Conservation (phyloP, 2,888 invertebrate species). For the Drosophila glabriapex region DNA sequence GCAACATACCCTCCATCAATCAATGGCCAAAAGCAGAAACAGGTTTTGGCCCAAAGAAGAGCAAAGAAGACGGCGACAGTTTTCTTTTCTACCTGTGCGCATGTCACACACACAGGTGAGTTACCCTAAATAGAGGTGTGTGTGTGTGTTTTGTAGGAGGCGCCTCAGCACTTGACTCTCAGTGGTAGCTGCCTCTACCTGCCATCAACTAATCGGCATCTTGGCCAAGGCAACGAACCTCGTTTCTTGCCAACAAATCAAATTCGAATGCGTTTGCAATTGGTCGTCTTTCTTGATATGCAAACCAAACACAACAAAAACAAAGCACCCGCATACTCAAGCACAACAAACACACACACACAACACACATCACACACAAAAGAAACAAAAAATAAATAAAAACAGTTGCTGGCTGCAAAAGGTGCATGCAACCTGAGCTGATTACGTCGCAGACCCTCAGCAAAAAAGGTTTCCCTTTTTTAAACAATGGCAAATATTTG, state of each 20-base stretch:
- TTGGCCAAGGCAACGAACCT: slow-evolving; percentile 29
- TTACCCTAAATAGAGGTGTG: not conserved
- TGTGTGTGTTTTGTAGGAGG: slow-evolving; percentile 54
- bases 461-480: not conserved
- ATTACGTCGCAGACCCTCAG: slow-evolving; percentile 18
- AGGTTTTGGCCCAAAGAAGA: slow-evolving; percentile 25
- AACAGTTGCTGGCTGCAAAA: slow-evolving; percentile 2
- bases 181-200: slow-evolving; percentile 49
- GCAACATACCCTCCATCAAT: slow-evolving; percentile 36
- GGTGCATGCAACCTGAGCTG: slow-evolving; percentile 25
- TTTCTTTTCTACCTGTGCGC: slow-evolving; percentile 42
- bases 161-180: slow-evolving; percentile 59
- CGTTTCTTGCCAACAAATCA: slow-evolving; percentile 69
- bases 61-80: slow-evolving; percentile 50
- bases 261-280: slow-evolving; percentile 73
- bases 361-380: not conserved
- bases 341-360: not conserved
- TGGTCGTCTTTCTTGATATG: slow-evolving; percentile 31
- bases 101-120: slow-evolving; percentile 54
- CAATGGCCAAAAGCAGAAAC: slow-evolving; percentile 38
- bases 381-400: not conserved
- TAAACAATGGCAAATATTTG: too few relatives aligned
- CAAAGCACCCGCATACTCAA: not conserved
- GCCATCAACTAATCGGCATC: slow-evolving; percentile 31
- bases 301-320: not conserved